Conservation (phyloP, 2,888 invertebrate genomes). For the Actias luna region DNA sequence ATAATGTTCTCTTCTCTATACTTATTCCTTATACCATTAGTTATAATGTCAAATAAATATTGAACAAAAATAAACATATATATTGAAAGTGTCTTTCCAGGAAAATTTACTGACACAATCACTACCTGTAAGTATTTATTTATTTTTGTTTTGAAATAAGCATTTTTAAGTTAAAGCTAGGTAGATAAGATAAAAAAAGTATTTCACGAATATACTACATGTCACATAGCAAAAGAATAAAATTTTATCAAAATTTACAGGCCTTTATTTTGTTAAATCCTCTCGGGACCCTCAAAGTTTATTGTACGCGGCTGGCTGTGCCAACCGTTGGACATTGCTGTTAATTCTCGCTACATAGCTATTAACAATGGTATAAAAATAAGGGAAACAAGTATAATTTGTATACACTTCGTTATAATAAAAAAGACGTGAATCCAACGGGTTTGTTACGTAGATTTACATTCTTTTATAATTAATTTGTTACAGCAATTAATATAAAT, state of each 20-base stretch:
- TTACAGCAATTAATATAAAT: background rate
- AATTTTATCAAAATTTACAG: background rate
- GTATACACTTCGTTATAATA: background rate
- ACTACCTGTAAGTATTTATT: no score
- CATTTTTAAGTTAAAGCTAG: no score
- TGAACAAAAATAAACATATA: no score
- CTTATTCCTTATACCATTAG: no score
- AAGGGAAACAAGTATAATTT: background rate
- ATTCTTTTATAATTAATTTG: background rate
- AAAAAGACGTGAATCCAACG: no score
- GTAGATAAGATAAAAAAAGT: no score
- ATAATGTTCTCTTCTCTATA: background rate
- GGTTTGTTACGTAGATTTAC: no score
- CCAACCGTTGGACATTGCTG: background rate
- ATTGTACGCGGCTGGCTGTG: slow-evolving; percentile 3
- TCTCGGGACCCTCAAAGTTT: slow-evolving; percentile 6
- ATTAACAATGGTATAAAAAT: background rate
- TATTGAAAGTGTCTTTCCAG: no score
- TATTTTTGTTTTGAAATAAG: no score
- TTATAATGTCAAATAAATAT: no score
- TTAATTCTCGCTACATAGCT: slow-evolving; percentile 2
- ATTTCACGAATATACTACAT: background rate
- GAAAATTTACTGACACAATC: no score
- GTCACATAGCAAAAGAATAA: background rate
- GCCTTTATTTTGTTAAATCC: slow-evolving; percentile 4